Evolutionary conservation across 2,113 vertebrate genomes (phyloP).

Genomic region (Bagarius yarrelli): DNA sequence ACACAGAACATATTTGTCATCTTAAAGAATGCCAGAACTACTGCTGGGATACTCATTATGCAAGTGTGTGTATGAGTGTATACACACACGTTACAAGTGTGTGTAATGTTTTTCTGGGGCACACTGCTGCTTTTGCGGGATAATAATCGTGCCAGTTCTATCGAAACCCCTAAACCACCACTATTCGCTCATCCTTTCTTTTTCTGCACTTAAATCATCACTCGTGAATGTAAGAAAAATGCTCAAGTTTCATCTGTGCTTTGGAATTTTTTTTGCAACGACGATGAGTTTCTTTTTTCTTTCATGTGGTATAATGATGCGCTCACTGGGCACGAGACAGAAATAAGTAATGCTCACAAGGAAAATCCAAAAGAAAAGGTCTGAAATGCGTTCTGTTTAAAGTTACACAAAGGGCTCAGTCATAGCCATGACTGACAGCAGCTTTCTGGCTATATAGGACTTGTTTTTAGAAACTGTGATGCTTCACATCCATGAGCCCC

Average conservation of each 20-base stretch:
- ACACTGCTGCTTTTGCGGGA: slow-evolving; percentile 24
- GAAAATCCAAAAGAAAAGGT: background rate
- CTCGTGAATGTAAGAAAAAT: slow-evolving; percentile 10
- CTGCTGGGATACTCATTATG: slow-evolving; percentile 42
- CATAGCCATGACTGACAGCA: background rate
- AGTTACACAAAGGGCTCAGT: background rate
- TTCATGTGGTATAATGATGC: background rate
- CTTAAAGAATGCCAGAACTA: slow-evolving; percentile 37
- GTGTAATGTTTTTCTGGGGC: slow-evolving; percentile 41
- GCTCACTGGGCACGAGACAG: background rate
- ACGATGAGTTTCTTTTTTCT: slow-evolving; percentile 1
- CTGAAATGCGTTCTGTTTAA: slow-evolving; percentile 8
- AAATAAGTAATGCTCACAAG: background rate
- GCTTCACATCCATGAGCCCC: background rate
- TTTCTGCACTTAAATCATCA: slow-evolving; percentile 9
- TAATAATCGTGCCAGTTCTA: background rate
- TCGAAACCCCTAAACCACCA: slow-evolving; percentile 3
- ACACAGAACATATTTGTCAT: slow-evolving; percentile 34
- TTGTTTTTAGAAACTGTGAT: no score
- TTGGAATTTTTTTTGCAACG: background rate
- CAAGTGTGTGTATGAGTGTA: slow-evolving; percentile 2
- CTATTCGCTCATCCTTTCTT: slow-evolving; percentile 35
- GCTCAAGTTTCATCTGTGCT: slow-evolving; percentile 11
- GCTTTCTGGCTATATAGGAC: no score
- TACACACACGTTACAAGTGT: background rate